Percentiles rank a stretch among this genome's conserved stretches.
Conservation (phyloP, 2,113 vertebrate species). For the Solenodon paradoxus region DNA sequence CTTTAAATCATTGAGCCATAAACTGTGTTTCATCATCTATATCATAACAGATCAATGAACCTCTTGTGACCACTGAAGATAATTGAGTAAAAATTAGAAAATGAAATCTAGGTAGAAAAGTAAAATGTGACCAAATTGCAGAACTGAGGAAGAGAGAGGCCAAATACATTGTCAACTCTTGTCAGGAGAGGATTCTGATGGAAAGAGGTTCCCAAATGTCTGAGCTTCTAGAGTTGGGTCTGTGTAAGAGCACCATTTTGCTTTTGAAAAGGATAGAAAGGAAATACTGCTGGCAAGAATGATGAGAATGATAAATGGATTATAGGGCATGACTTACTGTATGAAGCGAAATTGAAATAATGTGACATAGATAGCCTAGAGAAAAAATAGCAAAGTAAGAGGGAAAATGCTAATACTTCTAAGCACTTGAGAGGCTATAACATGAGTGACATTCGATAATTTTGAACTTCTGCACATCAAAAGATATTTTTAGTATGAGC, state of each 20-base stretch:
- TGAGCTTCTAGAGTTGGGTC: background rate
- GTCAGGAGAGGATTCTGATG: background rate
- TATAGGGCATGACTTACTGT: constrained; percentile 61
- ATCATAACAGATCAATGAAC: background rate
- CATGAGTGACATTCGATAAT: constrained; percentile 65
- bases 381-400: constrained; percentile 47
- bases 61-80: background rate
- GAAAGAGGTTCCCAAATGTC: background rate
- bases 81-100: background rate
- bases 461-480: constrained; percentile 56
- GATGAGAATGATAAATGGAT: constrained; percentile 51
- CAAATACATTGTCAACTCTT: background rate
- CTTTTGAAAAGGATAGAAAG: constrained; percentile 39
- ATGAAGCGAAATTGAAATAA: constrained; percentile 57
- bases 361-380: constrained; percentile 55
- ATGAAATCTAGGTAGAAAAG: background rate
- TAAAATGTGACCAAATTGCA: background rate
- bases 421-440: constrained; percentile 58
- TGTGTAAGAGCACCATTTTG: constrained; percentile 33
- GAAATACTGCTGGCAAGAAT: constrained; percentile 41
- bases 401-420: constrained; percentile 62
- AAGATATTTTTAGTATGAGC: constrained; percentile 48
- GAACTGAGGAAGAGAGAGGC: background rate
- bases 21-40: background rate
- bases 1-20: background rate